A percentile compares a stretch with the other conserved stretches of the same genome.
These are phyloP conservation scores for Nerophis lumbriciformis DNA, from an alignment of 2,113 vertebrate genomes.

Conservation along the genomic window DNA sequence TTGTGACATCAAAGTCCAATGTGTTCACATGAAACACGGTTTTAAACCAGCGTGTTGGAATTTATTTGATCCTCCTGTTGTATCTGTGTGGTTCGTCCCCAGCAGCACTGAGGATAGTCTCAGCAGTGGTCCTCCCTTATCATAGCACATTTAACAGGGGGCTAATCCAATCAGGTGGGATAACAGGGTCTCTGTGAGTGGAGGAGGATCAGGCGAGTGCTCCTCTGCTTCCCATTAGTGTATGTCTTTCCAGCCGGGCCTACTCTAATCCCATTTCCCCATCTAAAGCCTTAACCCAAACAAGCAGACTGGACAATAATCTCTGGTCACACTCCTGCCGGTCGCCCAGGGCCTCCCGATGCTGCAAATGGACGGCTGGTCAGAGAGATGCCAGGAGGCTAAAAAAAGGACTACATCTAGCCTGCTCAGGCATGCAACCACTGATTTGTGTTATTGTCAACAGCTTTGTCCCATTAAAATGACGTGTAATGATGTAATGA, in stretches of 20 bases:
- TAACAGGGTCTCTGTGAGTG: constrained; percentile 65
- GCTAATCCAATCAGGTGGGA: constrained; percentile 75
- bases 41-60: constrained; percentile 33
- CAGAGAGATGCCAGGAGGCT: constrained; percentile 47
- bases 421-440: constrained; percentile 37
- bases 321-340: constrained; percentile 68
- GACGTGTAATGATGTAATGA: constrained; percentile 20
- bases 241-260: constrained; percentile 66
- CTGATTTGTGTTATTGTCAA: constrained; percentile 21
- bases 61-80: constrained; percentile 42
- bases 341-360: constrained; percentile 54
- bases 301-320: constrained; percentile 73
- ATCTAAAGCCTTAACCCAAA: constrained; percentile 76
- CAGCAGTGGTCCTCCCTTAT: constrained; percentile 68
- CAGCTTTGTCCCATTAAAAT: constrained; percentile 32
- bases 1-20: constrained; percentile 24
- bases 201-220: constrained; percentile 63
- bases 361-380: constrained; percentile 57
- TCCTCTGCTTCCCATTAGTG: constrained; percentile 70
- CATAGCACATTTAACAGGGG: constrained; percentile 73
- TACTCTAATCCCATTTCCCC: constrained; percentile 75
- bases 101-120: constrained; percentile 42
- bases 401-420: constrained; percentile 33
- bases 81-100: constrained; percentile 34
- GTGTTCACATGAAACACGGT: constrained; percentile 14